These are phyloP conservation scores for Solea solea DNA, from an alignment of 2,113 vertebrate genomes.

Conservation along the genomic window DNA sequence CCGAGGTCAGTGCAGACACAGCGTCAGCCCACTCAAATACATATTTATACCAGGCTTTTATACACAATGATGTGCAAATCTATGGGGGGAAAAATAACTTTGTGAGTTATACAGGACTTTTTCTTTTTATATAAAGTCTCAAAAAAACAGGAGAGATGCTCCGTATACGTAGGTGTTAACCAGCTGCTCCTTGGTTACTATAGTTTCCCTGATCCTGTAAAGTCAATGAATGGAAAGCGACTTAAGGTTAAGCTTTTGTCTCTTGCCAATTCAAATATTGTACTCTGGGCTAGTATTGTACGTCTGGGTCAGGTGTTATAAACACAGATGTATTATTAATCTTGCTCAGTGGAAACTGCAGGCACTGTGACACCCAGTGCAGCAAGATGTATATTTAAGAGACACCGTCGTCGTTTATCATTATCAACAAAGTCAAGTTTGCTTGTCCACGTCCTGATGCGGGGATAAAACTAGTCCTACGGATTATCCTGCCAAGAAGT, in stretches of 20 bases:
- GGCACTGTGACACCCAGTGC: not conserved
- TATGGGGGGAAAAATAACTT: not conserved
- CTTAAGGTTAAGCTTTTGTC: not conserved
- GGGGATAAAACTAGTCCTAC: conserved; percentile 46
- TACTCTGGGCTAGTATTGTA: not conserved
- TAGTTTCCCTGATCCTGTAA: conserved; percentile 32
- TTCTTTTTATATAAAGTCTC: too few species aligned
- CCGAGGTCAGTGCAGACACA: conserved; percentile 86
- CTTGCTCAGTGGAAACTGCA: conserved; percentile 31
- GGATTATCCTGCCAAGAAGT: conserved; percentile 59
- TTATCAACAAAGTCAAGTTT: conserved; percentile 42
- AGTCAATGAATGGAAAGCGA: conserved; percentile 32
- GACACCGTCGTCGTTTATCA: conserved; percentile 14
- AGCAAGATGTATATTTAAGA: conserved; percentile 21
- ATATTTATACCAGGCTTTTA: not conserved
- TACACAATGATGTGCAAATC: not conserved
- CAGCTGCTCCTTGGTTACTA: conserved; percentile 4
- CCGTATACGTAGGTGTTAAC: conserved; percentile 35
- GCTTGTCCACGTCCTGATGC: conserved; percentile 34
- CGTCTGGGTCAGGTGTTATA: conserved; percentile 22
- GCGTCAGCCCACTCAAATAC: not conserved
- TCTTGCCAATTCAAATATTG: conserved; percentile 10
- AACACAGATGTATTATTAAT: conserved; percentile 12
- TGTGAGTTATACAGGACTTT: too few species aligned
- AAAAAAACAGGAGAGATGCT: too few species aligned